Percentiles rank a stretch among this genome's conserved stretches.
These are phyloP conservation scores for Bovichtus diacanthus DNA, from an alignment of 2,797 vertebrate genomes.

Conservation along the genomic window DNA sequence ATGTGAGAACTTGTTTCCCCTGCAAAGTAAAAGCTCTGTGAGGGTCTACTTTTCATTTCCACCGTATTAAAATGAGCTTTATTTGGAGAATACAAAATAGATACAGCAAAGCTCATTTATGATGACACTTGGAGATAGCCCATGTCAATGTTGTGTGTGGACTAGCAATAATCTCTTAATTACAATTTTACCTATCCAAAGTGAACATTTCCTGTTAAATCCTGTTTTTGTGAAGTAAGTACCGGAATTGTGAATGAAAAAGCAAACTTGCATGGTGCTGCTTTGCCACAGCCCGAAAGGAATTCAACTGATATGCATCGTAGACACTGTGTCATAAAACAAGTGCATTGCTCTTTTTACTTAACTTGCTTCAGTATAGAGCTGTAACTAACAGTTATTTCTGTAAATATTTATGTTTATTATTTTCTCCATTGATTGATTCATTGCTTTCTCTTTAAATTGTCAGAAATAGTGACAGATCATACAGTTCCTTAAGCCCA, in stretches of 20 bases:
- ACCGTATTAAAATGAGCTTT: neutral
- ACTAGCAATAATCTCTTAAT: neutral
- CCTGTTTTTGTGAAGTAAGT: neutral
- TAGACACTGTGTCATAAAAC: neutral
- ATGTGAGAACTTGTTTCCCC: accelerated
- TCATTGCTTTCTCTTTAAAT: neutral
- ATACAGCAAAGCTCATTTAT: neutral
- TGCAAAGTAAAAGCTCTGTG: neutral
- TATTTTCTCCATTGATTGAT: neutral
- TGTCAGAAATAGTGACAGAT: neutral
- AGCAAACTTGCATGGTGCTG: neutral
- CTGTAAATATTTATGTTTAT: neutral
- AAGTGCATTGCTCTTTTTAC: slow-evolving; percentile 2
- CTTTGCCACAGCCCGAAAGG: neutral
- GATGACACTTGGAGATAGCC: neutral
- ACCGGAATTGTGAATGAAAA: neutral
- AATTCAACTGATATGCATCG: neutral
- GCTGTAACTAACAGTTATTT: neutral
- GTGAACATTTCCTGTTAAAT: neutral
- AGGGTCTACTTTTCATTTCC: neutral
- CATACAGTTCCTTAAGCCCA: neutral
- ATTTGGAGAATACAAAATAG: neutral
- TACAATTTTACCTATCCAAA: neutral
- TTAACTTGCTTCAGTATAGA: neutral
- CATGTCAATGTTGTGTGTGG: too few species aligned